Conservation (phyloP, 2,797 vertebrate genomes). For the Champsocephalus esox region DNA sequence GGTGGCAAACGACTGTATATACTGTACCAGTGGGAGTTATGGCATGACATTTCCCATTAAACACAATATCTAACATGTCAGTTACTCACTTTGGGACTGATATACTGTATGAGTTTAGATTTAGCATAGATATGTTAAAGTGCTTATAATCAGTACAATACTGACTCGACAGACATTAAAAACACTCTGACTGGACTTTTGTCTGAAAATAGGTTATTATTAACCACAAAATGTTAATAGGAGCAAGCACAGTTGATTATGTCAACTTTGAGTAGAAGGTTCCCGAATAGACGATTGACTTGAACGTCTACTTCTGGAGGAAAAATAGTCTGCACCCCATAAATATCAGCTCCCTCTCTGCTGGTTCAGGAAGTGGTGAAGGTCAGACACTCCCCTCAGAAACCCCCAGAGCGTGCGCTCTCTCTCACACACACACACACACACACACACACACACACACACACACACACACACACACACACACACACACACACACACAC, state of each 20-base stretch:
- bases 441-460: too few species aligned
- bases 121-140: conserved; percentile 12
- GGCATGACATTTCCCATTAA: conserved; percentile 27
- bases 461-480: too few species aligned
- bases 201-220: conserved; percentile 22
- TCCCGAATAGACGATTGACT: conserved; percentile 61
- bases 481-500: too few species aligned
- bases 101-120: conserved; percentile 31
- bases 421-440: not conserved
- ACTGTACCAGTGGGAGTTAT: conserved; percentile 32
- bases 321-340: conserved; percentile 32
- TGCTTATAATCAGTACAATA: conserved; percentile 4
- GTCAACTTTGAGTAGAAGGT: conserved; percentile 39
- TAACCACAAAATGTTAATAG: conserved; percentile 29
- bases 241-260: conserved; percentile 60
- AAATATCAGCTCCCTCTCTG: conserved; percentile 65
- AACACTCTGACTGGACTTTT: conserved; percentile 21
- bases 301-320: conserved; percentile 43
- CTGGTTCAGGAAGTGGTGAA: conserved; percentile 74
- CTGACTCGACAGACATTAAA: not conserved
- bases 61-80: conserved; percentile 37
- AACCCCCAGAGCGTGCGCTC: conserved; percentile 44
- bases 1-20: conserved; percentile 30
- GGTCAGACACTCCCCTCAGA: conserved; percentile 69
- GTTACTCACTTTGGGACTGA: conserved; percentile 22